phyloP scores from a whole-genome alignment of 2,888 invertebrate genomes.

The Caenorhabditis uteleia region DNA sequence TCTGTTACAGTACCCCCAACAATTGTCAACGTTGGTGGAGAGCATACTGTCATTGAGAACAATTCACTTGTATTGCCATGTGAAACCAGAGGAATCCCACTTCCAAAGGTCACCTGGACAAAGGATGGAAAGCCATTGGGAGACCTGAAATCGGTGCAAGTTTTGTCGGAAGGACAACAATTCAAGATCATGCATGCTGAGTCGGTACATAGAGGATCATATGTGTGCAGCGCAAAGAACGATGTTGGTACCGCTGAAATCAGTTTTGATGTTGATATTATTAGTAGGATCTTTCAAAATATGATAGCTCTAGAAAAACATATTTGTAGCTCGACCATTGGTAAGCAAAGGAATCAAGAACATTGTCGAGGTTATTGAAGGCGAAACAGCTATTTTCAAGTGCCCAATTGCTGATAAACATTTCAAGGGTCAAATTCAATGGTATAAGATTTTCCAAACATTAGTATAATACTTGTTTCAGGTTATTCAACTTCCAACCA shows the following conservation, averaged over 20 bases:
- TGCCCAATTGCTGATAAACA: slow-evolving; percentile 69
- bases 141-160: slow-evolving; percentile 50
- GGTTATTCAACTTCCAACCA: no score
- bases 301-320: neutral
- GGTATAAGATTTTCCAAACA: slow-evolving; percentile 49
- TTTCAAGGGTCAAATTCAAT: slow-evolving; percentile 59
- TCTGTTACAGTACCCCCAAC: slow-evolving; percentile 70
- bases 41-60: slow-evolving; percentile 70
- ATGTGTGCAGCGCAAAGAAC: slow-evolving; percentile 59
- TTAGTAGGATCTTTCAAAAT: slow-evolving; percentile 66
- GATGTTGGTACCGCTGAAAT: slow-evolving; percentile 64
- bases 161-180: slow-evolving; percentile 63
- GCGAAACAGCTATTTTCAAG: slow-evolving; percentile 70
- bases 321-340: slow-evolving; percentile 74
- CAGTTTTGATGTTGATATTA: slow-evolving; percentile 73
- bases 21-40: slow-evolving; percentile 68
- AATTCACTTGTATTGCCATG: slow-evolving; percentile 71
- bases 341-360: slow-evolving; percentile 64
- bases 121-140: slow-evolving; percentile 60
- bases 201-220: slow-evolving; percentile 45
- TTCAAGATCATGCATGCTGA: slow-evolving; percentile 63
- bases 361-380: slow-evolving; percentile 69
- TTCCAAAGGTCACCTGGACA: slow-evolving; percentile 72
- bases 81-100: slow-evolving; percentile 72
- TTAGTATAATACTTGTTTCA: no score